These are phyloP conservation scores for Fabriciana adippe DNA, from an alignment of 2,888 invertebrate genomes.

Conservation along the genomic window DNA sequence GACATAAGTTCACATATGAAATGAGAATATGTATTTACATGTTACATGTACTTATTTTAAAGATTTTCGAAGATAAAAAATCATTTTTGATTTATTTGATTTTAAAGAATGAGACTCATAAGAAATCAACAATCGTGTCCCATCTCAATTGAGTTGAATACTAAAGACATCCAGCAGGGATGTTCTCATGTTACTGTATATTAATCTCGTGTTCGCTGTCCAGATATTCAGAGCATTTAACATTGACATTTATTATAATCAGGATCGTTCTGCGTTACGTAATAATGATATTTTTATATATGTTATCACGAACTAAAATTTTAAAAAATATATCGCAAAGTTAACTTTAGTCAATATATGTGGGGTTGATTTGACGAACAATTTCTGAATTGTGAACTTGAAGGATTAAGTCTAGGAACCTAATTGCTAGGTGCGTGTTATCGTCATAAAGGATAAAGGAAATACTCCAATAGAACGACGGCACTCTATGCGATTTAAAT, in stretches of 20 bases:
- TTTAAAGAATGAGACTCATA: neutral
- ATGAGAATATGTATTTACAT: too few species aligned
- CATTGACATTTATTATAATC: neutral
- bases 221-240: neutral
- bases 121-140: slow-evolving; percentile 15
- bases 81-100: neutral
- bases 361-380: too few species aligned
- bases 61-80: neutral
- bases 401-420: slow-evolving; percentile 67
- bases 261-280: neutral
- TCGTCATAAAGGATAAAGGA: slow-evolving; percentile 81
- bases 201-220: slow-evolving; percentile 1
- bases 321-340: neutral
- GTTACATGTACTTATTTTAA: neutral
- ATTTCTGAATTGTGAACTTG: slow-evolving; percentile 39
- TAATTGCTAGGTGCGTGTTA: slow-evolving; percentile 75
- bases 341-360: neutral
- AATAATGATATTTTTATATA: neutral
- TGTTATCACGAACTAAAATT: neutral
- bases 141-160: slow-evolving; percentile 21
- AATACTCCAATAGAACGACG: slow-evolving; percentile 81
- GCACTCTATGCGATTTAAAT: slow-evolving; percentile 83
- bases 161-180: neutral
- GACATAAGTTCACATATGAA: too few species aligned
- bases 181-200: slow-evolving; percentile 25